These are phyloP conservation scores for Grapholita molesta DNA, from an alignment of 1,140 invertebrate species.

Conservation along the genomic window DNA sequence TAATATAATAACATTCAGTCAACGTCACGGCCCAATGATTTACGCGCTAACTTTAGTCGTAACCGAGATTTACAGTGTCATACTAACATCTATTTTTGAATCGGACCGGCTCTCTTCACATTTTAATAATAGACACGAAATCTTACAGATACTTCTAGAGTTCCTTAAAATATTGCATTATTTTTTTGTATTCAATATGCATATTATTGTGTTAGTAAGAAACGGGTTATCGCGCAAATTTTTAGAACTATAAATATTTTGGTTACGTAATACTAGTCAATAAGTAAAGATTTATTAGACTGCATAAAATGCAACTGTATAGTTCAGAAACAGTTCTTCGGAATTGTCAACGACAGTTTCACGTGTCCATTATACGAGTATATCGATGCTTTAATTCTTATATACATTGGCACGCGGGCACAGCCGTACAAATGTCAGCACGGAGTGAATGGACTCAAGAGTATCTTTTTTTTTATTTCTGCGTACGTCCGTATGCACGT, in stretches of 20 bases:
- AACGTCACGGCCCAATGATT: constrained; percentile 55
- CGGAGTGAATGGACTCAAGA: constrained; percentile 66
- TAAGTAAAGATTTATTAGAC: no score
- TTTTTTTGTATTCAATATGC: no score
- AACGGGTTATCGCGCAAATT: no score
- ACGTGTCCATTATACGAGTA: not conserved
- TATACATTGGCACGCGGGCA: constrained; percentile 63
- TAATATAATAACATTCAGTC: constrained; percentile 68
- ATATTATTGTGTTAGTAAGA: no score
- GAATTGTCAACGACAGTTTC: not conserved
- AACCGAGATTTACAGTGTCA: constrained; percentile 69
- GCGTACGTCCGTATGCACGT: constrained; percentile 63
- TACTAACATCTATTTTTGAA: constrained; percentile 69
- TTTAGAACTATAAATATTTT: no score
- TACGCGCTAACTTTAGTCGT: constrained; percentile 64
- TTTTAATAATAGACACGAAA: constrained; percentile 71
- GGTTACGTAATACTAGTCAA: no score
- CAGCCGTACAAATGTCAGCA: constrained; percentile 63
- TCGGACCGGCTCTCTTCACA: constrained; percentile 66
- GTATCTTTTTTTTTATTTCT: constrained; percentile 66
- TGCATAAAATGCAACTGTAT: not conserved
- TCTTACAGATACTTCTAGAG: constrained; percentile 61
- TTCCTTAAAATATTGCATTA: constrained; percentile 52
- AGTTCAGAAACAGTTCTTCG: not conserved
- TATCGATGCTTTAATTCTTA: constrained; percentile 33